Conservation (phyloP, 2,797 vertebrate genomes). For the Esox masquinongy region DNA sequence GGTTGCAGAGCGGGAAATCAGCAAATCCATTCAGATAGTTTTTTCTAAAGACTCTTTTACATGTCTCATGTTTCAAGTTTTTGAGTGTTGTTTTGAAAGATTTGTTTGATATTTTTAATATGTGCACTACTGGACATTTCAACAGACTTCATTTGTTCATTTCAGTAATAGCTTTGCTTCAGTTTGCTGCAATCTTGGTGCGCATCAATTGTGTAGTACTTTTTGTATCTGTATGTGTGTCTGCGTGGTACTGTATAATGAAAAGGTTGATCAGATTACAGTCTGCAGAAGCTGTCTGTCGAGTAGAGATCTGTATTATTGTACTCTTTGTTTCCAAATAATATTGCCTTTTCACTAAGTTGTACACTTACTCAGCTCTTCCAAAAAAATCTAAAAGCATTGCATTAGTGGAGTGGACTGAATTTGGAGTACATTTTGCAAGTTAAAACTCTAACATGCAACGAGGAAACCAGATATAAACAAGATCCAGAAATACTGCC, state of each 20-base stretch:
- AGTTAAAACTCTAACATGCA: too few species aligned
- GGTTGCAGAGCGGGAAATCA: conserved; percentile 22
- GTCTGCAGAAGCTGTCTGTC: not conserved
- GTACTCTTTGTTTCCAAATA: not conserved
- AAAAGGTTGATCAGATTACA: conserved; percentile 33
- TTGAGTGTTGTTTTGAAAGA: conserved; percentile 32
- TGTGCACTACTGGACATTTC: conserved; percentile 25
- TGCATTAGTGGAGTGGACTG: not conserved
- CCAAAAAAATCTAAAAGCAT: not conserved
- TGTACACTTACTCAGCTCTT: not conserved
- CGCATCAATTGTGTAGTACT: conserved; percentile 25
- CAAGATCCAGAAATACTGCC: too few species aligned
- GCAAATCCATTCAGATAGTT: conserved; percentile 19
- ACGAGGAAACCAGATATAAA: too few species aligned
- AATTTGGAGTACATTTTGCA: too few species aligned
- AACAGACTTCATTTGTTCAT: conserved; percentile 43
- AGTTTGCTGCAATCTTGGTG: conserved; percentile 32
- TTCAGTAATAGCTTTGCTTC: conserved; percentile 51
- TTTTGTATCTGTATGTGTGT: conserved; percentile 1
- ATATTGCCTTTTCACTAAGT: not conserved
- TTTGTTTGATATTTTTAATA: conserved; percentile 36
- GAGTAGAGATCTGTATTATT: conserved; percentile 40
- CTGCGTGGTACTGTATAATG: conserved; percentile 15
- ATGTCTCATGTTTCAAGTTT: conserved; percentile 38
- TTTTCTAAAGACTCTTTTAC: conserved; percentile 35